Conservation (phyloP, 2,797 vertebrate genomes). For the Rhinatrema bivittatum region DNA sequence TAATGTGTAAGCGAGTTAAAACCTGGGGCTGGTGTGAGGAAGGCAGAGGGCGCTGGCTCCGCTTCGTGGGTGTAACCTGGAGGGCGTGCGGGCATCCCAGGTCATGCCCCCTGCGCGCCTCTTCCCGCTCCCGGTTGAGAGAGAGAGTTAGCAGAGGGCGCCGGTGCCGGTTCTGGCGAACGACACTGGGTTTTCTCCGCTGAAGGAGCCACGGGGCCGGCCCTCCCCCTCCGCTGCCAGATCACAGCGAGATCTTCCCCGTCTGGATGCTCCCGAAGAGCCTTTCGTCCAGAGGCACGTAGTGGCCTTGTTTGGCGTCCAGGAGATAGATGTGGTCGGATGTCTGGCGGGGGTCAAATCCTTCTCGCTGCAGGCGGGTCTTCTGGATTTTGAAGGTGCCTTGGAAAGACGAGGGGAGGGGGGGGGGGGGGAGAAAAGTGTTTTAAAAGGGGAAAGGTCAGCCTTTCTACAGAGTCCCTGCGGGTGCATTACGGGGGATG, state of each 20-base stretch:
- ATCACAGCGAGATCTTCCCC: conserved; percentile 60
- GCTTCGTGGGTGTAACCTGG: too few relatives aligned
- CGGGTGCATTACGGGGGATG: too few relatives aligned
- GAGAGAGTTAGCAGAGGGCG: not conserved
- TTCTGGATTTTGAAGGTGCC: conserved; percentile 88
- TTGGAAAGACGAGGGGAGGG: conserved; percentile 8
- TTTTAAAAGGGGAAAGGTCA: not conserved
- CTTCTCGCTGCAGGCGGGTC: conserved; percentile 67
- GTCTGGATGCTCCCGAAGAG: conserved; percentile 55
- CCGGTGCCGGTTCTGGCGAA: not conserved
- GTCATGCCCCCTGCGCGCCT: too few relatives aligned
- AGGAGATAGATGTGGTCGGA: conserved; percentile 70
- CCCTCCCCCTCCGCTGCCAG: too few relatives aligned
- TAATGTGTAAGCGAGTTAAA: too few relatives aligned
- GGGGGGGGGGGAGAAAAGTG: accelerated
- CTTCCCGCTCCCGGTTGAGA: too few relatives aligned
- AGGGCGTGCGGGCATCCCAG: too few relatives aligned
- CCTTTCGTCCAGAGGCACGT: conserved; percentile 58
- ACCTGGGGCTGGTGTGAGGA: too few relatives aligned
- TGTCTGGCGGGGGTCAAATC: conserved; percentile 56
- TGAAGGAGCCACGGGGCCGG: too few relatives aligned
- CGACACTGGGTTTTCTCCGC: too few relatives aligned
- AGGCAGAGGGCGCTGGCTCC: too few relatives aligned
- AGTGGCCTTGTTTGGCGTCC: conserved; percentile 57
- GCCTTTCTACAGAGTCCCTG: too few relatives aligned